A percentile compares a stretch with the other conserved stretches of the same genome.
phyloP scores from a whole-genome alignment of 2,113 vertebrate genomes.

The Elephantulus edwardii region DNA sequence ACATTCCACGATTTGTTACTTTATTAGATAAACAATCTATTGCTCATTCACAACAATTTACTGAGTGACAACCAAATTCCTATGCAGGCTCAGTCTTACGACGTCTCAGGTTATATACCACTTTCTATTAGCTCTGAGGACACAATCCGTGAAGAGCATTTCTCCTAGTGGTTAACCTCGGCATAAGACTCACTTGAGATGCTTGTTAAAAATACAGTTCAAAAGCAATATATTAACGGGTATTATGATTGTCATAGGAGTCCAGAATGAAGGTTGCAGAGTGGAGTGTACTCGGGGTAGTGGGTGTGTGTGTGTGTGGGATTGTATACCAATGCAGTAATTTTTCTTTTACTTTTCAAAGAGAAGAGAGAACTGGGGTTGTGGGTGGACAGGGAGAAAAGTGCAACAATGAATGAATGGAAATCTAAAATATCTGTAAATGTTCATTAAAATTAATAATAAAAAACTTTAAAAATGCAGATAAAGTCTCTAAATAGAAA shows the following conservation, averaged over 20 bases:
- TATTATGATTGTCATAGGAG: too few species aligned
- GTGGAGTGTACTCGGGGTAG: too few species aligned
- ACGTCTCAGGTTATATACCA: neutral
- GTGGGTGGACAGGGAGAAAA: too few species aligned
- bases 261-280: too few species aligned
- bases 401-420: too few species aligned
- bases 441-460: too few species aligned
- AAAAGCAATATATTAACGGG: too few species aligned
- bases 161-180: neutral
- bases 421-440: too few species aligned
- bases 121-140: neutral
- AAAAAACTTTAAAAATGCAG: neutral
- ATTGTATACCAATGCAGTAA: too few species aligned
- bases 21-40: neutral
- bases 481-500: neutral
- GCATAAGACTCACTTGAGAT: neutral
- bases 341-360: too few species aligned
- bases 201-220: neutral
- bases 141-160: neutral
- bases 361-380: too few species aligned
- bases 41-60: neutral
- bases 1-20: conserved; percentile 42
- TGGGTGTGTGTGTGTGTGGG: too few species aligned
- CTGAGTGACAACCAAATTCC: neutral
- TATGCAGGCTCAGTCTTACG: neutral